phyloP scores from a whole-genome alignment of 2,888 invertebrate species.

The Leptopilina myrica region DNA sequence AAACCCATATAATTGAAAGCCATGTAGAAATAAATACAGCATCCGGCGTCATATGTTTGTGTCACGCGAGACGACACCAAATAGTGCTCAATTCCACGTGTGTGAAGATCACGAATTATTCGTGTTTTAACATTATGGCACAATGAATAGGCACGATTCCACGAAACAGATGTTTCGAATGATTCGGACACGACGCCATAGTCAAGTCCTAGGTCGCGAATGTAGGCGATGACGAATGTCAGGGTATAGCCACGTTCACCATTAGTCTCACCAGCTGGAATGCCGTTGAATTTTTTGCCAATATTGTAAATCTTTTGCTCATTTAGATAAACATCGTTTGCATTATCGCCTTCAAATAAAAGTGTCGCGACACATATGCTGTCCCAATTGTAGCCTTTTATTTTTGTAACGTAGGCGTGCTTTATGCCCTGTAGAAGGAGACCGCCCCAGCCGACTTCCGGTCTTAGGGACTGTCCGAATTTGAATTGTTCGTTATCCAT shows the following conservation, averaged over 20 bases:
- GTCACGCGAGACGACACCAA: conserved; percentile 91
- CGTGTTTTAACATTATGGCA: conserved; percentile 94
- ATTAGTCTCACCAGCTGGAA: conserved; percentile 94
- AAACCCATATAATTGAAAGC: conserved; percentile 84
- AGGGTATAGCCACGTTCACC: conserved; percentile 97
- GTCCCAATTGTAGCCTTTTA: conserved; percentile 90
- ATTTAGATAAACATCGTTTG: conserved; percentile 85
- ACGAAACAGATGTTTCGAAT: conserved; percentile 99
- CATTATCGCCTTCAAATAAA: conserved; percentile 89
- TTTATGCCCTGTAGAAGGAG: conserved; percentile 88
- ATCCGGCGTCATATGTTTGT: conserved; percentile 98
- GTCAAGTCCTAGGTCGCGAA: conserved; percentile 94
- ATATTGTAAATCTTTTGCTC: conserved; percentile 89
- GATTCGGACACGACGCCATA: conserved; percentile 95
- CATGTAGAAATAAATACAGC: conserved; percentile 97
- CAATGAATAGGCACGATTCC: conserved; percentile 91
- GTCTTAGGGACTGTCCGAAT: conserved; percentile 90
- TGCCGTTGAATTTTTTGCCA: conserved; percentile 86
- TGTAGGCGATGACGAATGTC: conserved; percentile 98
- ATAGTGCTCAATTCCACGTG: conserved; percentile 80
- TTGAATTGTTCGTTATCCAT: conserved; percentile 99
- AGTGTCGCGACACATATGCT: conserved; percentile 94
- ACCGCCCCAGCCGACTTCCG: conserved; percentile 81
- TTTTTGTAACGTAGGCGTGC: conserved; percentile 89
- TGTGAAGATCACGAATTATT: conserved; percentile 82